Base-by-base conservation (phyloP, 2,113 vertebrate species). In the Pelusios castaneus region DNA sequence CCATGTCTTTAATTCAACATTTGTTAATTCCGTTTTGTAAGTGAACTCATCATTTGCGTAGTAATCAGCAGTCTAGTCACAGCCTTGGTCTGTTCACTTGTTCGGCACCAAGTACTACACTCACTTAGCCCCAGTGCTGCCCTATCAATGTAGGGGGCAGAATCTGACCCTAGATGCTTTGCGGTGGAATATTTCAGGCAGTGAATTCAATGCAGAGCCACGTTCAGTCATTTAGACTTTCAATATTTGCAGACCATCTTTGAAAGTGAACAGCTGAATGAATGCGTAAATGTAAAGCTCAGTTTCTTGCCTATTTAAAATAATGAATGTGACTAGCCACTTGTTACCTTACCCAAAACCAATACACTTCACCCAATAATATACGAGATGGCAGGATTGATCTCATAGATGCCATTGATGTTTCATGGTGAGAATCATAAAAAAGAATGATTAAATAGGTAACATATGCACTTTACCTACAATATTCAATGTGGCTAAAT, bases 21-120 rank as follows among this genome's bases (percentile, higher is more conserved):
- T 45, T 96, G 93, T 96, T 92, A 76, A 85, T 92, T 94, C 87
- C 84, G 89, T 89, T 90, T 49, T 92, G 87, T 90, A 92, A 96
- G 92, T 60, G 91, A 91, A 84, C 92, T 81, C 51, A 70, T 93
- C 90, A 93, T 90, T 47, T 85, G 82, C 38, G 31, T 58, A 73
- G 87, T 88, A 55, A 73, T 81, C 43, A 6, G 86, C 75, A 93
- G 87, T 82, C 67, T 84, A 86, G 82, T 70, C 82, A n/a, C 52
- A 76, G 73, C 41, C 25, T 45, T 45, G 22, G 80, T 10, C 38
- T 12, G 38, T 11, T 27, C 38, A 10, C 25, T 41, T 43, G 17
- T 5, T 19, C 45, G 54, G 6, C 6, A 38, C 80, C 17, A 17
- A 58, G 5, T 82, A 55, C 13, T 38, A 29, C 5, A 17, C 24